Evolutionary conservation across 2,797 vertebrate species (phyloP), one percentile per base, ranked within the genome.

Genomic region (Carduelis carduelis): DNA sequence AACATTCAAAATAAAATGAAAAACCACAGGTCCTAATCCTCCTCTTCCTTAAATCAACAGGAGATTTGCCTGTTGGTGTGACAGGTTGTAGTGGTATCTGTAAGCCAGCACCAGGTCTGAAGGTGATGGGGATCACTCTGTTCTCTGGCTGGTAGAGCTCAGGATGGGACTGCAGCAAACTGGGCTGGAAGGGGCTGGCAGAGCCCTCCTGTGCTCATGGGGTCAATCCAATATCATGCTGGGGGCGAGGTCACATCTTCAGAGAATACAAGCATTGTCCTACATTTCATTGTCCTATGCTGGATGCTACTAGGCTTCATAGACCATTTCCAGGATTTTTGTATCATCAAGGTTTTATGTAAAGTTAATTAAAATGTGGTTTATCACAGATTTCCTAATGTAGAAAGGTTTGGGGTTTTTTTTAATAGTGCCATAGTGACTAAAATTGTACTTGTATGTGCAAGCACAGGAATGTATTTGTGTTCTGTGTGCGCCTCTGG

Each of bases 1-100:
- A 95, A 96, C 78, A 84, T 70, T 43, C 64, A 37, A 84, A 90
- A 92, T 56, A 64, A 95, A 94, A 93, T 57, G 60, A 68, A 79
- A 92, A 84, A 7, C 22, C 74, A 26, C 32, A 34, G 39, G 37
- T 86, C 41, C 60, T 92, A 70, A 90, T 84, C 78, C 56, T 56
- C 14, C 24, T 50, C 50, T 84, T 76, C 63, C 59, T 50, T 80
- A 26, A 80, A 56, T 74, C 92, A 85, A 70, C 35, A 70, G 71
- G 46, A 68, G 24, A 8, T 44, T 68, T 80, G 64, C 19, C 23
- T 81, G 61, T 43, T 23, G 4, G 19, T 4, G 75, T 8, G 2
- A 26, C 3, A 10, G 47, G 32, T 35, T 47, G 15, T 22, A 43
- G 8, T 3, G 21, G 12, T 12, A 3, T 18, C 17, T 0, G 0